phyloP scores from a whole-genome alignment of 2,888 invertebrate species.

The Volucella zonaria region DNA sequence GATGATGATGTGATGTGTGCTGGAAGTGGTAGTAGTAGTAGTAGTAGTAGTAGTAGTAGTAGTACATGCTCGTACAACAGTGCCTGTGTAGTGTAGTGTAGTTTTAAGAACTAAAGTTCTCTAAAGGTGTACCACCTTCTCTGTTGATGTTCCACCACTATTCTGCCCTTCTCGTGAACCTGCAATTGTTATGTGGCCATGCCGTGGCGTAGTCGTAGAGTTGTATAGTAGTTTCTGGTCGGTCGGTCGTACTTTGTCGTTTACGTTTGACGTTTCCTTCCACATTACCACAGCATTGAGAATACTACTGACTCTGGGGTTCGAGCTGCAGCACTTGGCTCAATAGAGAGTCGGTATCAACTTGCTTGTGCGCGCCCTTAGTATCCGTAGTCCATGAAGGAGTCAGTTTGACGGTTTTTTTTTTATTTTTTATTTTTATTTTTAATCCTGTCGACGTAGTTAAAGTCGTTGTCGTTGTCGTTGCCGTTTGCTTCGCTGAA shows the following conservation, averaged over 20 bases:
- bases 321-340: slow-evolving; percentile 20
- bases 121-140: slow-evolving; percentile 45
- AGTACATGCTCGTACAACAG: too few species aligned
- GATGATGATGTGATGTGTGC: slow-evolving; percentile 70
- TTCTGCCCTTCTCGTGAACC: neutral
- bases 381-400: slow-evolving; percentile 28
- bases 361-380: slow-evolving; percentile 41
- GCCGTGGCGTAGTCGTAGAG: slow-evolving; percentile 6
- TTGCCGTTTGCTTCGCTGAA: slow-evolving; percentile 45
- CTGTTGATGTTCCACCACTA: slow-evolving; percentile 10
- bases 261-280: slow-evolving; percentile 61
- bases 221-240: slow-evolving; percentile 14
- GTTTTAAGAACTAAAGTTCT: slow-evolving; percentile 50
- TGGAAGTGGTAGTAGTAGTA: neutral
- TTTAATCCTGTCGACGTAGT: slow-evolving; percentile 21
- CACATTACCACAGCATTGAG: neutral
- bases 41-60: too few species aligned
- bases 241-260: slow-evolving; percentile 59
- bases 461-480: neutral
- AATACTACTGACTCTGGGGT: slow-evolving; percentile 21
- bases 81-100: slow-evolving; percentile 35
- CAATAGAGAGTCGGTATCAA: slow-evolving; percentile 30
- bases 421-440: neutral
- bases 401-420: slow-evolving; percentile 48
- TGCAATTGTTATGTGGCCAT: slow-evolving; percentile 1